Percentiles rank a stretch among this genome's conserved stretches.
Evolutionary conservation across 1,140 invertebrate genomes (phyloP).

Genomic region (Helicoverpa armigera): DNA sequence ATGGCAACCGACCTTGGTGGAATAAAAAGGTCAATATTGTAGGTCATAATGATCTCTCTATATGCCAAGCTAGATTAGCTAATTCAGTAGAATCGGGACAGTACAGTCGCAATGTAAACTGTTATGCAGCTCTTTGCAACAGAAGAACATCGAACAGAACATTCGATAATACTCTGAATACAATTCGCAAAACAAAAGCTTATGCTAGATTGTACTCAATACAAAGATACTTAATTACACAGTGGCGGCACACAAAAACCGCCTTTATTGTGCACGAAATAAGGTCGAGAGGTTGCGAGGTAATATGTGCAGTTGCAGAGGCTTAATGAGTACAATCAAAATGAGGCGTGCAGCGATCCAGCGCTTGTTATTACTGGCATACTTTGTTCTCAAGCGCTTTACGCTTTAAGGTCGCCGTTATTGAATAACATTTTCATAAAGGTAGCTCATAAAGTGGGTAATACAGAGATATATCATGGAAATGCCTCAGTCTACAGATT

Average conservation of each 20-base stretch:
- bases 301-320: constrained; percentile 41
- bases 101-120: not conserved
- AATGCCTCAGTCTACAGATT: constrained; percentile 23
- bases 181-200: constrained; percentile 41
- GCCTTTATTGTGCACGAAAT: constrained; percentile 44
- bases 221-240: constrained; percentile 49
- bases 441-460: constrained; percentile 28
- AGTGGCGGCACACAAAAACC: constrained; percentile 27
- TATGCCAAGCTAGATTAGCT: no score
- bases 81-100: not conserved
- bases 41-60: no score
- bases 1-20: no score
- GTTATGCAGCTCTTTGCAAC: not conserved
- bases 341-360: constrained; percentile 37
- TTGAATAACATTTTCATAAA: constrained; percentile 49
- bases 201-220: constrained; percentile 40
- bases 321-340: constrained; percentile 52
- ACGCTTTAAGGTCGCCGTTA: constrained; percentile 27
- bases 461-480: constrained; percentile 23
- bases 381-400: constrained; percentile 39
- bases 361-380: constrained; percentile 44
- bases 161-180: constrained; percentile 34
- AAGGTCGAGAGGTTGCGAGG: constrained; percentile 43
- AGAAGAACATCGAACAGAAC: constrained; percentile 13
- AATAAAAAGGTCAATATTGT: no score